phyloP scores from a whole-genome alignment of 2,797 vertebrate species.

The Scleropages formosus region DNA sequence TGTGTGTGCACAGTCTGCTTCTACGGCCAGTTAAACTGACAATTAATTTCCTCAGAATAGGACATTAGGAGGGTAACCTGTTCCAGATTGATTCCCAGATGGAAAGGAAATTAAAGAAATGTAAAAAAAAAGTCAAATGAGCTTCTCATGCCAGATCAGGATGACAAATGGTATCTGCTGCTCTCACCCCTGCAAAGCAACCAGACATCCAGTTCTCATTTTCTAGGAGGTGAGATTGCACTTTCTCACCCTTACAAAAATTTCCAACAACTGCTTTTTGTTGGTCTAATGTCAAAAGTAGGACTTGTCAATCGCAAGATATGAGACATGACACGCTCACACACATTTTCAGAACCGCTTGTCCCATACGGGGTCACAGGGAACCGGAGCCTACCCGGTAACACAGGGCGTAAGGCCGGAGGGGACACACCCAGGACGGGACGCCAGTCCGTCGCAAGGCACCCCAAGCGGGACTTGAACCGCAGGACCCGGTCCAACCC shows the following conservation, averaged over 20 bases:
- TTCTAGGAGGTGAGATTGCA: neutral
- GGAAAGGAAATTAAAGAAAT: slow-evolving; percentile 21
- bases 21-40: slow-evolving; percentile 24
- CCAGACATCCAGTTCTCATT: neutral
- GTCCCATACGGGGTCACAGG: too few relatives aligned
- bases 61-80: slow-evolving; percentile 6
- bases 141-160: neutral
- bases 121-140: slow-evolving; percentile 6
- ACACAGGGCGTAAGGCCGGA: too few relatives aligned
- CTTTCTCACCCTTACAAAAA: neutral
- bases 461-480: too few relatives aligned
- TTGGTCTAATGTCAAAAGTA: too few relatives aligned
- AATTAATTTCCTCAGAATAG: slow-evolving; percentile 30
- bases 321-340: too few relatives aligned
- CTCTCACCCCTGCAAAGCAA: neutral
- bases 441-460: too few relatives aligned
- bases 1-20: too few relatives aligned
- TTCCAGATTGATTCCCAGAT: slow-evolving; percentile 24
- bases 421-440: too few relatives aligned
- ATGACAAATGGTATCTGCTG: neutral
- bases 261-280: neutral
- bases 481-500: too few relatives aligned
- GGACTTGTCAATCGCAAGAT: neutral
- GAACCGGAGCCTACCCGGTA: too few relatives aligned
- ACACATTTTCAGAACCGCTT: too few relatives aligned